A percentile compares a stretch with the other conserved stretches of the same genome.
Conservation (phyloP, 2,888 invertebrate species). For the Margaritifera margaritifera region DNA sequence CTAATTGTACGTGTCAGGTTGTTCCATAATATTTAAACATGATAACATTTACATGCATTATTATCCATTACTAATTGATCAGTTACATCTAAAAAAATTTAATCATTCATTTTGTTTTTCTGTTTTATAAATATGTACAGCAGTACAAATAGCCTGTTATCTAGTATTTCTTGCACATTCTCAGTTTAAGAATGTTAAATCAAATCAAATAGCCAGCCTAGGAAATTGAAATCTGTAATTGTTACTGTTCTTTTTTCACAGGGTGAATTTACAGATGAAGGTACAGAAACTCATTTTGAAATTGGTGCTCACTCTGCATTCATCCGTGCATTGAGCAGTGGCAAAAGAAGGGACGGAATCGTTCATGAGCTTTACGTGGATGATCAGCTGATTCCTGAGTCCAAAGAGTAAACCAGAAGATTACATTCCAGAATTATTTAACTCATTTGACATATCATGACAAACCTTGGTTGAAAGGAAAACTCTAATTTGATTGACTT, state of each 20-base stretch:
- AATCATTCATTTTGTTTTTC: too few relatives aligned
- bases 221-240: not conserved
- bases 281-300: constrained; percentile 87
- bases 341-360: constrained; percentile 78
- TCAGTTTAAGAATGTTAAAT: not conserved
- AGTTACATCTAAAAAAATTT: too few relatives aligned
- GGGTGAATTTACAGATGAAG: constrained; percentile 88
- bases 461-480: too few relatives aligned
- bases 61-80: too few relatives aligned
- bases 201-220: not conserved
- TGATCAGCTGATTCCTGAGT: constrained; percentile 62
- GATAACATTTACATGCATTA: too few relatives aligned
- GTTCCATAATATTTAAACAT: too few relatives aligned
- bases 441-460: too few relatives aligned
- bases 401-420: constrained; percentile 34
- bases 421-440: too few relatives aligned
- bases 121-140: too few relatives aligned
- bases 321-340: constrained; percentile 77
- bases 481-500: too few relatives aligned
- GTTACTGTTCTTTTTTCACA: constrained; percentile 68
- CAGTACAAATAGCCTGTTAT: not conserved
- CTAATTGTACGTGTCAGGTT: too few relatives aligned
- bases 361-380: constrained; percentile 78
- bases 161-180: not conserved
- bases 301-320: constrained; percentile 75